Conservation (phyloP, 2,797 vertebrate genomes). For the Knipowitschia caucasica region DNA sequence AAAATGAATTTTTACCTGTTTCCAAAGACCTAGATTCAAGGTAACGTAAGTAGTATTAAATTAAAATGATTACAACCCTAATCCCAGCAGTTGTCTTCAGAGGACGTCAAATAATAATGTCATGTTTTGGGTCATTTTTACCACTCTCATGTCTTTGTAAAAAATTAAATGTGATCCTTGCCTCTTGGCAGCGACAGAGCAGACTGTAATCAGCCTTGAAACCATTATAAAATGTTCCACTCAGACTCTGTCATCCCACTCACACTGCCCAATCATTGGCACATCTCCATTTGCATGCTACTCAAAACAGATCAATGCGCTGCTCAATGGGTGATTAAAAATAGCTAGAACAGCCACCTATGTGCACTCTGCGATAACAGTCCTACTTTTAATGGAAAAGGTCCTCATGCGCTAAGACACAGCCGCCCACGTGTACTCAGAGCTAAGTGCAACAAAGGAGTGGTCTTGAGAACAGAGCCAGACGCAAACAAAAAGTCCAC, state of each 20-base stretch:
- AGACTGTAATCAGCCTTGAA: constrained; percentile 19
- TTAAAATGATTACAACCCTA: too few species aligned
- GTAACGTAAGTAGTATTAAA: too few species aligned
- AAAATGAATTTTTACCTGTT: too few species aligned
- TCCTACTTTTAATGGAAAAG: constrained; percentile 18
- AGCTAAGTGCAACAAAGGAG: constrained; percentile 19
- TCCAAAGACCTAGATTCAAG: too few species aligned
- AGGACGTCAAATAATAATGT: too few species aligned
- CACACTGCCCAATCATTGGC: constrained; percentile 31
- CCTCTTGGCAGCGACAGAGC: constrained; percentile 1
- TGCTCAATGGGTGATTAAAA: constrained; percentile 31
- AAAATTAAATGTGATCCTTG: background rate
- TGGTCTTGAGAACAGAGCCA: constrained; percentile 21
- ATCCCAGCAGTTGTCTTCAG: too few species aligned
- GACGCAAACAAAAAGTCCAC: constrained; percentile 38
- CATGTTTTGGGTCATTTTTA: background rate
- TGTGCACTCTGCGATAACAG: constrained; percentile 15
- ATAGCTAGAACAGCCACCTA: constrained; percentile 26
- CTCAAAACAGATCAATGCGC: constrained; percentile 28
- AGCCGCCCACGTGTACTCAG: constrained; percentile 20
- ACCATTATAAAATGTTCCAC: constrained; percentile 31
- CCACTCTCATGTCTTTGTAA: background rate
- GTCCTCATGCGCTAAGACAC: constrained; percentile 14
- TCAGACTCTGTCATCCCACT: constrained; percentile 45
- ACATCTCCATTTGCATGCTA: constrained; percentile 46